Evolutionary conservation across 1,140 invertebrate species (phyloP), one percentile per base, ranked within the genome.

Genomic region (Temnothorax curvispinosus): DNA sequence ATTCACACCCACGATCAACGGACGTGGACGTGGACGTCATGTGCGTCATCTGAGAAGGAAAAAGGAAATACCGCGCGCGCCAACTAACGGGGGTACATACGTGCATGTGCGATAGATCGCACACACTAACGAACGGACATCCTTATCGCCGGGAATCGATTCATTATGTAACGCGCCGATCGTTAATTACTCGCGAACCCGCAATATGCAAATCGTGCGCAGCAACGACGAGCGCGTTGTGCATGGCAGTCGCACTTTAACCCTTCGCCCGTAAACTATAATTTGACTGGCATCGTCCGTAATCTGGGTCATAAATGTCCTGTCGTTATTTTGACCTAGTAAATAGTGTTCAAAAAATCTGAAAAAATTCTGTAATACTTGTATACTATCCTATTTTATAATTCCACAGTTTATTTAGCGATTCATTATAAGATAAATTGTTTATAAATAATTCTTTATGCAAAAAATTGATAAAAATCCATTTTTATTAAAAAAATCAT

Each of bases 61-160:
- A 87, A 75, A 75, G 89, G 86, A 85, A 85, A 84, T 89, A 74
- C 54, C 54, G 27, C 7, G 71, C n/a, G 41, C 84, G 67, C 75
- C 41, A 71, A 32, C 32, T 56, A 41, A 60, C 58, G 52, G 44
- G 15, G 38, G n/a, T 74, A 56, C 15, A 47, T 82, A 56, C 18
- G 18, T 52, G 27, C 3, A 5, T 15, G 41, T 32, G 65, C 4
- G 54, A 50, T 50, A 75, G 44, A 74, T 81, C 76, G n/a, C n/a
- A 15, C 47, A 80, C n/a, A 86, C 50, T 50, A 35, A 78, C 35
- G 7, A 86, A 64, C 21, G 21, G 21, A 41, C 67, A 86, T 85
- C 54, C 62, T 89, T 89, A 90, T 87, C 89, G 84, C 44, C 58
- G n/a, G 54, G 80, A 71, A 88, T 86, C 76, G 65, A 41, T 80